A percentile compares a stretch with the other conserved stretches of the same genome.
Evolutionary conservation across 2,888 invertebrate genomes (phyloP).

Genomic region (Sarcophaga rosellei): DNA sequence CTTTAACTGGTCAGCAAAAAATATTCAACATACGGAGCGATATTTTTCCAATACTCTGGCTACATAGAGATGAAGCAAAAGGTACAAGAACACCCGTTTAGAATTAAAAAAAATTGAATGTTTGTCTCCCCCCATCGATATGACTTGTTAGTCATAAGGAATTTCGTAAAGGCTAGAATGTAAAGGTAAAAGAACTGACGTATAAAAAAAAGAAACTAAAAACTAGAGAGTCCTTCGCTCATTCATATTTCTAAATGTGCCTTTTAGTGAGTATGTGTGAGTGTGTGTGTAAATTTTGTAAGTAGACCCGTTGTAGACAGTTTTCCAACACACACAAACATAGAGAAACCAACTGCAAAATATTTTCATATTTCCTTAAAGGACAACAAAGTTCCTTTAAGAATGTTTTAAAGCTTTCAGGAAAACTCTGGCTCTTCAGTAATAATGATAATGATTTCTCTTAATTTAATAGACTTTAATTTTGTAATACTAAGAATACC

Average conservation of each 20-base stretch:
- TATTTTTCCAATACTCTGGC: too few species aligned
- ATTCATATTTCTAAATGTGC: slow-evolving; percentile 41
- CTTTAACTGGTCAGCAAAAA: too few species aligned
- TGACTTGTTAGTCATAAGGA: too few species aligned
- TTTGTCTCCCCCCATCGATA: background rate
- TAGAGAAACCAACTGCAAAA: slow-evolving; percentile 24
- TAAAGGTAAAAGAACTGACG: too few species aligned
- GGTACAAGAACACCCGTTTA: background rate
- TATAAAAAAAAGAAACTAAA: too few species aligned
- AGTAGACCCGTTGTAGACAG: slow-evolving; percentile 67
- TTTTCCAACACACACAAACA: slow-evolving; percentile 46
- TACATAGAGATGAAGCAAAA: too few species aligned
- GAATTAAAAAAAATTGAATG: background rate
- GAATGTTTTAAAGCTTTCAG: slow-evolving; percentile 43
- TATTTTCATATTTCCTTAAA: slow-evolving; percentile 38
- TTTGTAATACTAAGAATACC: background rate
- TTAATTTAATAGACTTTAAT: slow-evolving; percentile 59
- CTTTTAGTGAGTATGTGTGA: slow-evolving; percentile 48
- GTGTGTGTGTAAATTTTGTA: too few species aligned
- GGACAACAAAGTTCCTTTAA: slow-evolving; percentile 52
- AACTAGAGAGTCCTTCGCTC: background rate
- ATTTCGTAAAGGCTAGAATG: too few species aligned
- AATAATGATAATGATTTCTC: slow-evolving; percentile 20
- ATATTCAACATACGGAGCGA: too few species aligned
- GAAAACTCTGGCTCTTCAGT: too few species aligned